Conservation (phyloP, 53 echinoderm and acorn worm species). For the Patiria pectinifera region DNA sequence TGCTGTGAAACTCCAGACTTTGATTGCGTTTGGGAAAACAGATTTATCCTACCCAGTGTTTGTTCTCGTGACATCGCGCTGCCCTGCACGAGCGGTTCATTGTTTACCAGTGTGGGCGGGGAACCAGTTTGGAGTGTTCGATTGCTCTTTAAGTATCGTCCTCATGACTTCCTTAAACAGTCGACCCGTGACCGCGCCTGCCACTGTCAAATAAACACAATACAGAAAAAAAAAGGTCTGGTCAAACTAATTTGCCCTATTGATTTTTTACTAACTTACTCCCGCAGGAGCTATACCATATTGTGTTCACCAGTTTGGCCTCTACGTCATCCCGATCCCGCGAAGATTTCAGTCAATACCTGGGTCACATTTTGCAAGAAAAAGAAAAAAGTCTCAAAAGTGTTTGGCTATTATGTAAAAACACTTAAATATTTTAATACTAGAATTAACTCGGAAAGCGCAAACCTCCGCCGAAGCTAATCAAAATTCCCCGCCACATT, state of each 20-base stretch:
- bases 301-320: too few species aligned
- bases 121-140: neutral
- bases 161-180: neutral
- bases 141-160: neutral
- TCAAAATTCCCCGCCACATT: too few species aligned
- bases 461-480: too few species aligned
- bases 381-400: too few species aligned
- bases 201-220: neutral
- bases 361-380: too few species aligned
- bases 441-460: too few species aligned
- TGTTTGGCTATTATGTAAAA: too few species aligned
- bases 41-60: neutral
- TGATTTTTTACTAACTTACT: neutral
- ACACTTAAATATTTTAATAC: too few species aligned
- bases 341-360: too few species aligned
- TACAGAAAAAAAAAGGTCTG: neutral
- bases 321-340: too few species aligned
- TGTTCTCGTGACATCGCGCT: neutral
- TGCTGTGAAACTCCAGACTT: neutral
- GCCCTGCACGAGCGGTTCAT: neutral
- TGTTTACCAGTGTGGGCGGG: constrained; percentile 11
- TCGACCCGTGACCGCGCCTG: neutral
- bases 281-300: neutral
- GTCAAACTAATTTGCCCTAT: neutral
- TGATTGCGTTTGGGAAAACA: constrained; percentile 3